A percentile compares a stretch with the other conserved stretches of the same genome.
Conservation (phyloP, 2,113 vertebrate species). For the Megaceryle torquata region DNA sequence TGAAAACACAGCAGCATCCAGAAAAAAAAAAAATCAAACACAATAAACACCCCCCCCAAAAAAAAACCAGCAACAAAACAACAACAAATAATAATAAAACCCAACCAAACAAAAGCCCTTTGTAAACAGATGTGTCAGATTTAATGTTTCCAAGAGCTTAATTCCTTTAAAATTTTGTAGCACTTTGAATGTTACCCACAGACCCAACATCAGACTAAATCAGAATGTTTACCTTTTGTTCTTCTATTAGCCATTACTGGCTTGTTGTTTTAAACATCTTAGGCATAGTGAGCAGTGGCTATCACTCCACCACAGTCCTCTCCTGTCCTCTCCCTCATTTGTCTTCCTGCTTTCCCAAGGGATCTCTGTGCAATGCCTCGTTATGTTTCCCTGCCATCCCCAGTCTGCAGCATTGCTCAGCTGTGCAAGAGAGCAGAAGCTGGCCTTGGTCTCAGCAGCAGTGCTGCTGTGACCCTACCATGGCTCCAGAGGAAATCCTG, state of each 20-base stretch:
- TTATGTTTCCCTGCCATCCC: fast-evolving
- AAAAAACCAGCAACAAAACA: not conserved
- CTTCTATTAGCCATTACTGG: not conserved
- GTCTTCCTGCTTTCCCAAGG: not conserved
- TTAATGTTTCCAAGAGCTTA: constrained; percentile 16
- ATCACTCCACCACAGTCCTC: not conserved
- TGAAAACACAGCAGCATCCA: not conserved
- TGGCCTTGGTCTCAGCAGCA: fast-evolving
- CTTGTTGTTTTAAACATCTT: not conserved
- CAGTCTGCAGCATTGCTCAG: not conserved
- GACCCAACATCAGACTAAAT: not conserved
- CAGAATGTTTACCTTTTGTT: constrained; percentile 27
- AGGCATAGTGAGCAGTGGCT: not conserved
- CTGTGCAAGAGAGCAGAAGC: not conserved
- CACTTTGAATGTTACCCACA: constrained; percentile 41
- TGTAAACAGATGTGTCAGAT: constrained; percentile 29
- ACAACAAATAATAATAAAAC: no score
- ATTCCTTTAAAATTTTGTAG: not conserved
- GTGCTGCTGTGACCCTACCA: fast-evolving
- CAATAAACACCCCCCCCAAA: not conserved
- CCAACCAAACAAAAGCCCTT: not conserved
- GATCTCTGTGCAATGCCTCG: not conserved
- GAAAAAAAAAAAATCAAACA: not conserved
- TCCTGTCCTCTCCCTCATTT: not conserved
- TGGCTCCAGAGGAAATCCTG: not conserved